These are phyloP conservation scores for Steinernema carpocapsae DNA, from an alignment of 2,888 invertebrate genomes.

Conservation along the genomic window DNA sequence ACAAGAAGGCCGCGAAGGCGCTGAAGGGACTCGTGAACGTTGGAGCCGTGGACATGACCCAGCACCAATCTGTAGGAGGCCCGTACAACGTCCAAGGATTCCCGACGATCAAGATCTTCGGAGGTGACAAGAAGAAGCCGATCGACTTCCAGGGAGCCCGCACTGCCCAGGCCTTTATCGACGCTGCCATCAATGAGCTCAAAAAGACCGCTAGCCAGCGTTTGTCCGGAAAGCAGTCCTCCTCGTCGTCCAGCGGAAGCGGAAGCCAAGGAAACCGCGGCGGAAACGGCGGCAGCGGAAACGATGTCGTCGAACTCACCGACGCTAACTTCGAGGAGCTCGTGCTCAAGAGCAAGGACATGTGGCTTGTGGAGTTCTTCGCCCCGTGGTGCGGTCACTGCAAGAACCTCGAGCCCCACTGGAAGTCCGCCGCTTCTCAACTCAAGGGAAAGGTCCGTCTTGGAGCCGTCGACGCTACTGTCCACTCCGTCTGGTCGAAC, in stretches of 20 bases:
- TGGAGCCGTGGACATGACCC: conserved; percentile 90
- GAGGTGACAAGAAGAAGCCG: conserved; percentile 81
- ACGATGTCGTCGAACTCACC: conserved; percentile 84
- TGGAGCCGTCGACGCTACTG: conserved; percentile 94
- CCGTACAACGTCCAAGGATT: conserved; percentile 79
- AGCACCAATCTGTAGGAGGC: conserved; percentile 81
- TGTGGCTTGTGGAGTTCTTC: conserved; percentile 97
- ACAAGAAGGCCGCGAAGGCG: conserved; percentile 88
- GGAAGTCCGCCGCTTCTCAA: conserved; percentile 90
- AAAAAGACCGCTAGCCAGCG: conserved; percentile 73
- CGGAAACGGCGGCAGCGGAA: conserved; percentile 49
- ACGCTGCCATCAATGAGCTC: conserved; percentile 81
- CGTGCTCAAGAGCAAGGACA: conserved; percentile 88
- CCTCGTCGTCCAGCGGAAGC: conserved; percentile 31
- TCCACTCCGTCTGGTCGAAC: conserved; percentile 81
- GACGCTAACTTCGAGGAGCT: conserved; percentile 92
- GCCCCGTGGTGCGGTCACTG: conserved; percentile 88
- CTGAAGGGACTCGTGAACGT: conserved; percentile 92
- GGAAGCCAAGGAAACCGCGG: conserved; percentile 34
- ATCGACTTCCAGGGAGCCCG: conserved; percentile 82
- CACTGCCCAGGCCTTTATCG: conserved; percentile 84
- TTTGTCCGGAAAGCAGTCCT: conserved; percentile 61
- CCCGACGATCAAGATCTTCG: conserved; percentile 94
- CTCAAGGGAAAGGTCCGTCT: conserved; percentile 86
- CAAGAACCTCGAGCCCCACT: conserved; percentile 92